Evolutionary conservation across 2,888 invertebrate species (phyloP), one percentile per base, ranked within the genome.

Genomic region (Tetheella fluctuosa): DNA sequence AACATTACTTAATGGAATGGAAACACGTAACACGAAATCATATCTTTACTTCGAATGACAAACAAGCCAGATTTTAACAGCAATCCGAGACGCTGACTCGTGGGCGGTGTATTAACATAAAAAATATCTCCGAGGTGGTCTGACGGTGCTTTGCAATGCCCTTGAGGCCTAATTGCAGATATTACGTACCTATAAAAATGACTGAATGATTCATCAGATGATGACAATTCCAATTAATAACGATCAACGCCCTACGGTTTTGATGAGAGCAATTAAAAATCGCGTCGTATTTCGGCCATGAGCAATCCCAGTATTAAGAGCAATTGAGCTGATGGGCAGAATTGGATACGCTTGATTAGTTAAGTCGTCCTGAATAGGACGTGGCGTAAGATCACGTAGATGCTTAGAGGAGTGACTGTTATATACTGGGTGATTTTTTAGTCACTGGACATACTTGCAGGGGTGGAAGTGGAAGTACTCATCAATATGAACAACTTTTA

Each of bases 261-360:
- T 71, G 71, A 70, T 68, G 74, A 67, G 61, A 70, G 81, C 82
- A 89, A 91, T 90, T 90, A 89, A 88, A 89, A 89, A 85, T 88
- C 81, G 88, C 87, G 65, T 82, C 85, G 79, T 76, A 83, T 86
- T 85, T 86, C 82, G 84, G 81, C 71, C 77, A 82, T 84, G 84
- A 85, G 81, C 85, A 86, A 86, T 87, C 86, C 84, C 71, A 63
- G 87, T 86, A 89, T 90, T 86, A 90, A 86, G 86, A 87, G 81
- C 86, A 92, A 92, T 92, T 91, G 89, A 77, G 80, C 83, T 91
- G 88, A 92, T 88, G 84, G 81, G 85, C 85, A 77, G 87, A 92
- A 91, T 91, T 91, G 89, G 87, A 88, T 90, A 83, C 88, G 81
- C 76, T 85, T 86, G 85, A 91, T 90, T 88, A 90, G 87, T 87